Evolutionary conservation across 2,113 vertebrate species (phyloP).

Genomic region (Gopherus evgoodei): DNA sequence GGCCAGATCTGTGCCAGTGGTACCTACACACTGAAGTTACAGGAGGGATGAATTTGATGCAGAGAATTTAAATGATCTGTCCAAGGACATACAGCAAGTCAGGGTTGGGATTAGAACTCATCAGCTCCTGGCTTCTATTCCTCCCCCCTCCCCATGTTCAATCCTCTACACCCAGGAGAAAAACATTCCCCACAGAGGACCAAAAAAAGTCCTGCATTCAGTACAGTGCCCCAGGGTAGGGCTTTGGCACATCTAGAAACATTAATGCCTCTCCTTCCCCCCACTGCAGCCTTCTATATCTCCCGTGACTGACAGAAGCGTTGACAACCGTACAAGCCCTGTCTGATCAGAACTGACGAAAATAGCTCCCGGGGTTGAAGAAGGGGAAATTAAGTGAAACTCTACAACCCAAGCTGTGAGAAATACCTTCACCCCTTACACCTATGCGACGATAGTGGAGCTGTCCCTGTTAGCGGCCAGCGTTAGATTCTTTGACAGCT

Average conservation of each 20-base stretch:
- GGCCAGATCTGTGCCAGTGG: neutral
- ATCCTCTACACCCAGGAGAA: neutral
- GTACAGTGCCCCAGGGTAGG: conserved; percentile 16
- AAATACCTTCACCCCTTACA: neutral
- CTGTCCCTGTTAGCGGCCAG: neutral
- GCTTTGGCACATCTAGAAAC: neutral
- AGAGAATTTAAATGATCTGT: conserved; percentile 21
- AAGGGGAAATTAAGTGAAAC: neutral
- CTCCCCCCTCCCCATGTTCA: neutral
- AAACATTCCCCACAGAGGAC: neutral
- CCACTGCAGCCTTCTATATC: neutral
- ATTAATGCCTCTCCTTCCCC: neutral
- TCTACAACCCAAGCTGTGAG: neutral
- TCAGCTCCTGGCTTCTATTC: neutral
- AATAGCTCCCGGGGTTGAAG: neutral
- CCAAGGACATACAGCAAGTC: neutral
- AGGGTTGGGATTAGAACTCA: conserved; percentile 22
- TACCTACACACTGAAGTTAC: neutral
- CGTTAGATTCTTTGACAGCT: neutral
- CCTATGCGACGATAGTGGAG: neutral
- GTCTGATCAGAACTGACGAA: neutral
- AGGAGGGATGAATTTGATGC: neutral
- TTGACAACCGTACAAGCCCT: conserved; percentile 23
- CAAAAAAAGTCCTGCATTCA: neutral
- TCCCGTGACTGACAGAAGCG: conserved; percentile 19